Conservation (phyloP, 2,888 invertebrate genomes). For the Hecatera dysodea region DNA sequence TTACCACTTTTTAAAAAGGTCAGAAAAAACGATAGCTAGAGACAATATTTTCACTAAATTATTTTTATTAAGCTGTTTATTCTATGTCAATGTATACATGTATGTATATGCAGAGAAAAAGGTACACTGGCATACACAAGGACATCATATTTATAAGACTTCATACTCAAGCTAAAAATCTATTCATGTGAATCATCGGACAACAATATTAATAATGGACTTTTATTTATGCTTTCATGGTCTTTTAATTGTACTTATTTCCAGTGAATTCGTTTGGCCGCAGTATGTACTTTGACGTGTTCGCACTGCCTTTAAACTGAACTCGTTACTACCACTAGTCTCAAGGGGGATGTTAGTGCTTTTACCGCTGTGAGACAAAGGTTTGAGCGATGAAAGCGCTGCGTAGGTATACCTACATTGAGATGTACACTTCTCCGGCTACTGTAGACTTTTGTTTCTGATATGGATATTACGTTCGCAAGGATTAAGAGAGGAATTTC, state of each 20-base stretch:
- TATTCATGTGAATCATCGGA: too few relatives aligned
- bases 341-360: slow-evolving; percentile 50
- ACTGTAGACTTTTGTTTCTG: slow-evolving; percentile 33
- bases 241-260: neutral
- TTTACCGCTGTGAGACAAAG: slow-evolving; percentile 52
- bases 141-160: too few relatives aligned
- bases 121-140: too few relatives aligned
- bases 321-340: slow-evolving; percentile 46
- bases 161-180: too few relatives aligned
- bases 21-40: too few relatives aligned
- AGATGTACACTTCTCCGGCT: neutral
- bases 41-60: too few relatives aligned
- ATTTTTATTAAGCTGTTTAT: too few relatives aligned
- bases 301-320: slow-evolving; percentile 38
- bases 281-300: slow-evolving; percentile 1
- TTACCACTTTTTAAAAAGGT: too few relatives aligned
- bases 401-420: slow-evolving; percentile 24
- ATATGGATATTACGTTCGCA: slow-evolving; percentile 6
- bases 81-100: too few relatives aligned
- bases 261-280: neutral
- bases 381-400: slow-evolving; percentile 46
- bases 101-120: too few relatives aligned
- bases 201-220: too few relatives aligned
- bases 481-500: neutral
- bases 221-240: too few relatives aligned